Percentiles rank a stretch among this genome's conserved stretches.
Evolutionary conservation across 2,113 vertebrate species (phyloP).

Genomic region (Mungos mungo): DNA sequence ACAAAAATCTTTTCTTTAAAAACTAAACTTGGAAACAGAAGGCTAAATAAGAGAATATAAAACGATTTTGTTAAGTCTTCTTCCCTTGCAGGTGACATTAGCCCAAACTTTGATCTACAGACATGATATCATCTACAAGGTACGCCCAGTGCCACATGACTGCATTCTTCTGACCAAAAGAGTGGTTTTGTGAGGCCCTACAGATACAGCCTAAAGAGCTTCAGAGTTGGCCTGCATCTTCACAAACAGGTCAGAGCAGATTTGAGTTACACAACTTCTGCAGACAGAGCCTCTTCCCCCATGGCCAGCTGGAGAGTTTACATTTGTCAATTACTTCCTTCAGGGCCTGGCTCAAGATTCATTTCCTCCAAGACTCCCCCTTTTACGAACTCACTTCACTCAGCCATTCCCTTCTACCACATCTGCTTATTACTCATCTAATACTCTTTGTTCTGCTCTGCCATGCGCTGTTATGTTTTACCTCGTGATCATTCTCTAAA

Average conservation of each 20-base stretch:
- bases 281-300: constrained; percentile 10
- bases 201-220: constrained; percentile 22
- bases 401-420: background rate
- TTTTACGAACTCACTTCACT: background rate
- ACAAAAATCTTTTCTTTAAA: constrained; percentile 59
- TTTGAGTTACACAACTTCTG: constrained; percentile 55
- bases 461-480: background rate
- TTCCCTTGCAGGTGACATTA: constrained; percentile 66
- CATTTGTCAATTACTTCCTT: constrained; percentile 67
- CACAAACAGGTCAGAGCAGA: constrained; percentile 74
- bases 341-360: constrained; percentile 61
- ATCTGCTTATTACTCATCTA: constrained; percentile 45
- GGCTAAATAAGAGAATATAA: background rate
- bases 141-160: constrained; percentile 38
- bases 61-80: constrained; percentile 16
- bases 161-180: constrained; percentile 68
- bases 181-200: constrained; percentile 45
- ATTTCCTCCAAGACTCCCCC: constrained; percentile 51
- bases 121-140: constrained; percentile 68
- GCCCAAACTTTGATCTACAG: constrained; percentile 60
- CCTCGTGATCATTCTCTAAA: background rate
- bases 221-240: background rate
- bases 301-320: constrained; percentile 43
- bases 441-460: constrained; percentile 2
- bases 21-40: constrained; percentile 50